Evolutionary conservation across 2,888 invertebrate species (phyloP).

Genomic region (Oeneis ivallda): DNA sequence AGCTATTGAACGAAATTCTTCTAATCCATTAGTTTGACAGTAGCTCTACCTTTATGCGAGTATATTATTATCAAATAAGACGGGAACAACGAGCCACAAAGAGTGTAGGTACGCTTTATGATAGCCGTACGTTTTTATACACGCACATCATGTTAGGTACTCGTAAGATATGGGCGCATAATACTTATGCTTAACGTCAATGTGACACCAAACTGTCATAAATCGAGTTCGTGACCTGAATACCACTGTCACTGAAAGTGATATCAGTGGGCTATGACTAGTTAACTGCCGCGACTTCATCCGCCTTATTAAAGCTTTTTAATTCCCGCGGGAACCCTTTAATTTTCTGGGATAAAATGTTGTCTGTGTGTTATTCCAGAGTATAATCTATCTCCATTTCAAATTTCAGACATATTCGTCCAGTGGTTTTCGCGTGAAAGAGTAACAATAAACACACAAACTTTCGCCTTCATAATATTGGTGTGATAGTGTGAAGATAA

Average conservation of each 20-base stretch:
- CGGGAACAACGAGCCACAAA: background rate
- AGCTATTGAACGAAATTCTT: constrained; percentile 1
- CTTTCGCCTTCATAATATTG: no score
- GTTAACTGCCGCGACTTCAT: no score
- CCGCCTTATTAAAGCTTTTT: no score
- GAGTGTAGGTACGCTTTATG: constrained; percentile 17
- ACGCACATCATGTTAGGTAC: constrained; percentile 16
- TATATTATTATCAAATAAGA: constrained; percentile 8
- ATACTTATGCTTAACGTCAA: constrained; percentile 21
- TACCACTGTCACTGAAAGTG: constrained; percentile 1
- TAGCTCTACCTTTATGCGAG: constrained; percentile 4
- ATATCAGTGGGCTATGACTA: background rate
- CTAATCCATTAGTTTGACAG: constrained; percentile 21
- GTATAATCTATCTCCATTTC: no score
- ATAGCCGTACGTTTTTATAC: constrained; percentile 18
- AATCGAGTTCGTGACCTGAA: constrained; percentile 18
- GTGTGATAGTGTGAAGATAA: no score
- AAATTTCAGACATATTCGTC: no score
- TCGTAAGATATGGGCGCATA: constrained; percentile 15
- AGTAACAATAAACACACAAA: no score
- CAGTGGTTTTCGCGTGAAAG: no score
- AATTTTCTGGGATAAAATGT: no score
- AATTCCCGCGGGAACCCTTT: no score
- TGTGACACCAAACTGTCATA: constrained; percentile 13
- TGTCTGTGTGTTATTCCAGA: no score